Evolutionary conservation across 1,140 invertebrate genomes (phyloP).

Genomic region (Pachypsylla venusta): DNA sequence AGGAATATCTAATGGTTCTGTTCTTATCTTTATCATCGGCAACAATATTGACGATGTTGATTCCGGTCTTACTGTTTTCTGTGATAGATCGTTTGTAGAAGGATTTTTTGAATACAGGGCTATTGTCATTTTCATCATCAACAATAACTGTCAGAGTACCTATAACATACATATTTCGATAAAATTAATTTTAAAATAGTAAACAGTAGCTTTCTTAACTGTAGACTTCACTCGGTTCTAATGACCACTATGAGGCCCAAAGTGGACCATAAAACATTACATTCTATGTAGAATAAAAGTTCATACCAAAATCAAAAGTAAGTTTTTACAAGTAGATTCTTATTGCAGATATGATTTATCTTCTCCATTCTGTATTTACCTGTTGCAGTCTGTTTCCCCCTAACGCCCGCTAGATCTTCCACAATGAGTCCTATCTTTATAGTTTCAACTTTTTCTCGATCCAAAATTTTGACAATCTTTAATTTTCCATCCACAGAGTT

Average conservation of each 20-base stretch:
- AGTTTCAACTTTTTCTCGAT: slow-evolving; percentile 68
- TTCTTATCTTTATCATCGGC: slow-evolving; percentile 82
- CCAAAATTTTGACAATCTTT: slow-evolving; percentile 47
- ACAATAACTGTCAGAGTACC: slow-evolving; percentile 58
- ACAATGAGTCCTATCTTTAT: slow-evolving; percentile 60
- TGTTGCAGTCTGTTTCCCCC: slow-evolving; percentile 51
- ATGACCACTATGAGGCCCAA: too few species aligned
- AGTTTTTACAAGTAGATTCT: too few species aligned
- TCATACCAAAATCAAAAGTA: too few species aligned
- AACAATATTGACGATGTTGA: slow-evolving; percentile 59
- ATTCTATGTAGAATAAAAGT: too few species aligned
- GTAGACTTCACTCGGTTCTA: slow-evolving; percentile 12
- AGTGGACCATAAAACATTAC: too few species aligned
- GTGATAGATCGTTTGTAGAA: slow-evolving; percentile 64
- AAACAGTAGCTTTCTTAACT: slow-evolving; percentile 10
- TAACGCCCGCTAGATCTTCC: slow-evolving; percentile 68
- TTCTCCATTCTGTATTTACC: too few species aligned
- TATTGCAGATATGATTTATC: too few species aligned
- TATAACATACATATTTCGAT: slow-evolving; percentile 26
- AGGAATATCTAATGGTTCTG: slow-evolving; percentile 60
- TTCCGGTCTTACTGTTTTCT: slow-evolving; percentile 77
- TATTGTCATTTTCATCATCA: slow-evolving; percentile 83
- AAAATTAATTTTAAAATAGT: slow-evolving; percentile 16
- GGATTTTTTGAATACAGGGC: slow-evolving; percentile 62
- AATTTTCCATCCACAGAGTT: slow-evolving; percentile 58